A percentile compares a stretch with the other conserved stretches of the same genome.
These are phyloP conservation scores for Archegozetes longisetosus DNA, from an alignment of 1,140 invertebrate genomes.

Conservation along the genomic window DNA sequence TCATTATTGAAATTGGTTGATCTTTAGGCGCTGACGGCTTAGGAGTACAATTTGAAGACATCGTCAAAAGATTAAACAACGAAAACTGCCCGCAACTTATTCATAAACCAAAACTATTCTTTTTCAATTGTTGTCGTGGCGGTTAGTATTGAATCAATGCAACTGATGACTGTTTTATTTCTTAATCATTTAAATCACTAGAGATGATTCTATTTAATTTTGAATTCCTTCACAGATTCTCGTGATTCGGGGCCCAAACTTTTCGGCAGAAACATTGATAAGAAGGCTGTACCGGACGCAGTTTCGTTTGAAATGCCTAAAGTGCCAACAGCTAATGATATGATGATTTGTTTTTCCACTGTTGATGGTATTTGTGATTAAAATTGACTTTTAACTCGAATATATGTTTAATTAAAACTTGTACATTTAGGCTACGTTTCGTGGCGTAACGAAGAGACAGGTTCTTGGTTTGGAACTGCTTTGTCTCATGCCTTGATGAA, in stretches of 20 bases:
- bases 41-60: neutral
- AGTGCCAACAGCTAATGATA: neutral
- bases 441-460: neutral
- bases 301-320: neutral
- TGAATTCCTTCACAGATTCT: neutral
- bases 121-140: neutral
- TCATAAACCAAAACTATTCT: neutral
- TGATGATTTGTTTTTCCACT: neutral
- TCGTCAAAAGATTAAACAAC: neutral
- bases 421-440: neutral
- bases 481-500: neutral
- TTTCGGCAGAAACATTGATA: neutral
- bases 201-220: neutral
- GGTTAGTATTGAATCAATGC: too few species aligned
- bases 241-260: neutral
- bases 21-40: neutral
- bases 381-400: too few species aligned
- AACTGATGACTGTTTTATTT: too few species aligned
- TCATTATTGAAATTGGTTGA: neutral
- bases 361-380: neutral
- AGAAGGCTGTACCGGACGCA: neutral
- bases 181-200: neutral
- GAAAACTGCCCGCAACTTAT: neutral
- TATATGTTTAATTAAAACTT: too few species aligned
- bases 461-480: slow-evolving; percentile 3